Base-by-base conservation (phyloP, 2,797 vertebrate species). In the Eidolon dupreanum region DNA sequence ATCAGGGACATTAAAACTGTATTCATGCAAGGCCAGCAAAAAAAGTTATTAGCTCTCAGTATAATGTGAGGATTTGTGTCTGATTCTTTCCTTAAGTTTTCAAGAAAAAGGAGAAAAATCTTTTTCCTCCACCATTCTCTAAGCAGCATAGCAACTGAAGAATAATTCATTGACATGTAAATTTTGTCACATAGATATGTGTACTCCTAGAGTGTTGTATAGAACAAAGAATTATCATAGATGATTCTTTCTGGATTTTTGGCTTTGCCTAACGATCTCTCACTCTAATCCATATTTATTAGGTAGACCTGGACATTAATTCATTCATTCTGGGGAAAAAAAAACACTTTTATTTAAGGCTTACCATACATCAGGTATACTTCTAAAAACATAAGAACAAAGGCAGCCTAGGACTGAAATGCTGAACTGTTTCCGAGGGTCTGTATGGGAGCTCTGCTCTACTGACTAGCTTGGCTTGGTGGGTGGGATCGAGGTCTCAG, bases 11-110 rank as follows among this genome's bases (percentile, higher is more conserved):
- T 86, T 86, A 85, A 91, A 93, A 41, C 17, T 73, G 57, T 41
- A 84, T 20, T 36, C 22, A 20, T 31, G 87, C 74, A 83, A 78
- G 57, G 70, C 43, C 84, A 93, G 86, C 38, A 78, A 51, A 95
- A 88, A 77, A 81, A 88, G 55, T 33, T 81, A 77, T 78, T 75
- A 74, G 19, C 41, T 95, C 36, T 96, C 66, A 49, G 65, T 55
- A 79, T 90, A 74, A 88, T n/a, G 1, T 85, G 55, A 96, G 49
- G 73, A 46, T 85, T n/a, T 85, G 10, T 63, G 26, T 33, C 59
- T 87, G 66, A 84, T 93, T 97, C 38, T 96, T 92, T 73, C n/a
- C 70, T 74, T 83, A 87, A 65, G 81, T 15, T 28, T 96, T 66
- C 17, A 92, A 22, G 90, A 74, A 97, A 16, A 8, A 4, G 22